A percentile compares a stretch with the other conserved stretches of the same genome.
These are phyloP conservation scores for Lucilia cuprina DNA, from an alignment of 1,140 invertebrate species.

Conservation along the genomic window DNA sequence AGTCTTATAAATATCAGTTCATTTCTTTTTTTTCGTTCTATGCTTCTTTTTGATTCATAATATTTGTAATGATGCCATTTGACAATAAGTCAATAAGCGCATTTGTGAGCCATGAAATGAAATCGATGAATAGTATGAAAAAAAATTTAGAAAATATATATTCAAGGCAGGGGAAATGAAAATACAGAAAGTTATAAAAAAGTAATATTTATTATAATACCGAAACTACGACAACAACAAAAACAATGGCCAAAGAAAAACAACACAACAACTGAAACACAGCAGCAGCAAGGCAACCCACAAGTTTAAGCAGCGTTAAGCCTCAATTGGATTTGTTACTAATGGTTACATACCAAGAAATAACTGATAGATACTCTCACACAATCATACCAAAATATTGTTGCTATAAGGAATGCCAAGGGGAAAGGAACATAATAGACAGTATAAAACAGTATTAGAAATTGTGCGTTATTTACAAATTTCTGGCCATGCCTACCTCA, in stretches of 20 bases:
- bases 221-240: neutral
- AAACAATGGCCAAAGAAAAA: neutral
- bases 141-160: neutral
- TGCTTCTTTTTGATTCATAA: neutral
- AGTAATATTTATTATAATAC: neutral
- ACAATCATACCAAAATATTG: no score
- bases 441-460: neutral
- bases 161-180: neutral
- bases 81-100: slow-evolving; percentile 40
- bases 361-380: neutral
- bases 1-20: neutral
- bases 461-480: neutral
- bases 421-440: no score
- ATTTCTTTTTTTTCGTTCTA: neutral
- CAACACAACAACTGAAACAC: neutral
- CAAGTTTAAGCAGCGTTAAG: slow-evolving; percentile 28
- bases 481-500: neutral
- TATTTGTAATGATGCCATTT: slow-evolving; percentile 38
- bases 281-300: slow-evolving; percentile 13
- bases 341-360: neutral
- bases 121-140: neutral
- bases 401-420: no score
- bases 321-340: neutral
- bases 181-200: slow-evolving; percentile 12
- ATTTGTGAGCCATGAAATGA: slow-evolving; percentile 29